phyloP scores from a whole-genome alignment of 2,888 invertebrate species.

The Aphidoletes aphidimyza region DNA sequence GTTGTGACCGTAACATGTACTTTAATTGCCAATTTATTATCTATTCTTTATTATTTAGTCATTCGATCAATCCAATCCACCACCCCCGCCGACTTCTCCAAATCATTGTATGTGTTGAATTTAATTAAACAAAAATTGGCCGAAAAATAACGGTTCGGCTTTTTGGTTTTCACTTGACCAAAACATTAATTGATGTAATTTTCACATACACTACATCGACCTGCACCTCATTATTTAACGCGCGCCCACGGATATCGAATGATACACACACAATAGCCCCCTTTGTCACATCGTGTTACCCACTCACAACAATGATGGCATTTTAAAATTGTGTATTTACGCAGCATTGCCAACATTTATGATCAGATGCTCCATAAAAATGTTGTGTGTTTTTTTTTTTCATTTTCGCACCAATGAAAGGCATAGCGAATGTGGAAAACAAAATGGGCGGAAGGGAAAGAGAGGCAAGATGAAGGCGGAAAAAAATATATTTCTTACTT shows the following conservation, averaged over 20 bases:
- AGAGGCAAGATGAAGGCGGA: not conserved
- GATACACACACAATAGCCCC: no score
- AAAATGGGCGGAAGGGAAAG: not conserved
- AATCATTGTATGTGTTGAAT: not conserved
- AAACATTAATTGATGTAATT: not conserved
- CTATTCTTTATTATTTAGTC: no score
- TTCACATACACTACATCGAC: not conserved
- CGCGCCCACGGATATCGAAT: no score
- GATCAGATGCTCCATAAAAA: no score
- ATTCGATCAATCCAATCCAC: no score
- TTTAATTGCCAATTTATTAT: not conserved
- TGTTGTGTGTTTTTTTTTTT: no score
- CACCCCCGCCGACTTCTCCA: no score
- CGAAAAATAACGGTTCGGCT: not conserved
- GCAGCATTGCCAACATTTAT: no score
- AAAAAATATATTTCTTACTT: not conserved
- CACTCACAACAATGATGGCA: not conserved
- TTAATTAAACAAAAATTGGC: not conserved
- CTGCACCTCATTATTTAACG: not conserved
- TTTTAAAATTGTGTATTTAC: not conserved
- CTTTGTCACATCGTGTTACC: not conserved
- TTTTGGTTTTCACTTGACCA: not conserved
- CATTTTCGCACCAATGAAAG: not conserved
- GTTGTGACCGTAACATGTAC: no score
- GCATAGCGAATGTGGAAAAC: not conserved